These are phyloP conservation scores for Crenuchus spilurus DNA, from an alignment of 2,797 vertebrate species.

Conservation along the genomic window DNA sequence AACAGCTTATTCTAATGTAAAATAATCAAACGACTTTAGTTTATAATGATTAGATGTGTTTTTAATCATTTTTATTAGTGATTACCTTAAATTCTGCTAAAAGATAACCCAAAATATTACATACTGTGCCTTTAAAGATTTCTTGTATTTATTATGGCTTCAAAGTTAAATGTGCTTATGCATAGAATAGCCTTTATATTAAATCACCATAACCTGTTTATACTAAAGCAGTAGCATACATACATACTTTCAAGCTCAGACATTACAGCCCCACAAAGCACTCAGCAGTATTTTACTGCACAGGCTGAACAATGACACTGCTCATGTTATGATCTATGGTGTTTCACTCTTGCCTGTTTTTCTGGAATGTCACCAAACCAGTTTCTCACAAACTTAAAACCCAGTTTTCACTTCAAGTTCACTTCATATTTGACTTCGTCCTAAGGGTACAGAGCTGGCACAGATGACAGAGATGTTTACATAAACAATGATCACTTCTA, in stretches of 20 bases:
- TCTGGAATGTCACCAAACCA: conserved; percentile 70
- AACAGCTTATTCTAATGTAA: no score
- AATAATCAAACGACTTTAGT: no score
- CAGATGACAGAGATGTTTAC: background rate
- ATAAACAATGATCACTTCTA: background rate
- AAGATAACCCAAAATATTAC: no score
- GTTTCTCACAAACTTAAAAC: conserved; percentile 48
- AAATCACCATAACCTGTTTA: no score
- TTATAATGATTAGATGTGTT: no score
- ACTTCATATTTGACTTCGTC: background rate
- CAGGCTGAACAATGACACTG: conserved; percentile 18
- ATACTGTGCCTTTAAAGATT: no score
- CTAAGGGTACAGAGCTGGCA: conserved; percentile 12
- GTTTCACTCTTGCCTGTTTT: conserved; percentile 41
- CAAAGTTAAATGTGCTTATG: no score
- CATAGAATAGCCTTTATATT: no score
- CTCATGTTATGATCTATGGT: conserved; percentile 3
- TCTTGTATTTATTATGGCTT: no score
- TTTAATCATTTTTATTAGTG: no score
- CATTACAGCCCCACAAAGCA: background rate
- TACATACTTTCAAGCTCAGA: background rate
- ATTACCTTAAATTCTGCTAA: no score
- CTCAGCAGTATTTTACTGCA: background rate
- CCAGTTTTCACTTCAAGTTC: conserved; percentile 28
- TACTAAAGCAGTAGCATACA: no score